Conservation (phyloP, 2,797 vertebrate species). For the Petrocephalus sullivani region DNA sequence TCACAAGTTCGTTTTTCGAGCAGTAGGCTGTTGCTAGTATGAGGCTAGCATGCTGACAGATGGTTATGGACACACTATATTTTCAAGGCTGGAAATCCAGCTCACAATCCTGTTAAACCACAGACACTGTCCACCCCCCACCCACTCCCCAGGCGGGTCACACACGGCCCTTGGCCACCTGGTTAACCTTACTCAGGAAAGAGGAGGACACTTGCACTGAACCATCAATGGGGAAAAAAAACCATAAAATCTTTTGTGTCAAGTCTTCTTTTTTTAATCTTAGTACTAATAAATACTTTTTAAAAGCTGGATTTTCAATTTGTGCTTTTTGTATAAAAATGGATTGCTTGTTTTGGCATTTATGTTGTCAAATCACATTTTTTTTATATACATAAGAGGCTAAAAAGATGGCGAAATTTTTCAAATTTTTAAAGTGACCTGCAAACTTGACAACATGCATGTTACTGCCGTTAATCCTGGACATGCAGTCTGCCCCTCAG, state of each 20-base stretch:
- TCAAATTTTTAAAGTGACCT: background rate
- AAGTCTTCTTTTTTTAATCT: conserved; percentile 15
- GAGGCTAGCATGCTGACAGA: background rate
- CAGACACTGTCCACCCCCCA: background rate
- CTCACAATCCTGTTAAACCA: background rate
- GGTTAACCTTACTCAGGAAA: conserved; percentile 10
- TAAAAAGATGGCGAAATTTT: background rate
- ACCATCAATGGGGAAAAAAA: background rate
- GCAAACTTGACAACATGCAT: background rate
- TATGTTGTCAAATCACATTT: background rate
- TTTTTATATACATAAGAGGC: background rate
- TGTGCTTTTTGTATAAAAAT: background rate
- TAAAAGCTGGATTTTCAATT: conserved; percentile 6
- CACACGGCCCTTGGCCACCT: background rate
- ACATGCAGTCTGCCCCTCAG: background rate
- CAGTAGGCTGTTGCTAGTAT: background rate
- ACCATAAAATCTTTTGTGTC: background rate
- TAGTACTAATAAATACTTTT: conserved; percentile 21
- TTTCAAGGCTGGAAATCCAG: background rate
- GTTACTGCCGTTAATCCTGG: background rate
- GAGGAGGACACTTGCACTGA: conserved; percentile 14
- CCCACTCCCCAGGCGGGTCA: background rate
- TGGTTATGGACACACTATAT: background rate
- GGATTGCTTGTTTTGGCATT: background rate
- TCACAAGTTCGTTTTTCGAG: background rate